Base-by-base conservation (phyloP, 2,797 vertebrate genomes). In the Hoplostethus atlanticus region DNA sequence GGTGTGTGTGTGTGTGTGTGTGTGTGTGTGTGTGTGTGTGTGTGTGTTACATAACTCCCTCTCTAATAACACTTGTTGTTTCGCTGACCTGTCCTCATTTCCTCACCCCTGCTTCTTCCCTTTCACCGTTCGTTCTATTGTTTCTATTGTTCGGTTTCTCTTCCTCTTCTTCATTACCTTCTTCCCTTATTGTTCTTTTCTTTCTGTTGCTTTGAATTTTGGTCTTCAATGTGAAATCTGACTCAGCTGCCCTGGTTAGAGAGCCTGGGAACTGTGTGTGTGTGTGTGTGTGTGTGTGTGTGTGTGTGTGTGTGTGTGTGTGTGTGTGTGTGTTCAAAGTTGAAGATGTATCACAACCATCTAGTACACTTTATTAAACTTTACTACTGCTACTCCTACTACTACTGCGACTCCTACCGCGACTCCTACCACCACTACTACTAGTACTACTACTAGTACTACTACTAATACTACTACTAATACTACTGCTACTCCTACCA, bases 251-350 rank as follows among this genome's bases (percentile, higher is more conserved):
- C 54, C 81, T 38, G 92, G 93, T 0, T 96, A 96, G 85, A 84
- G 81, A 0, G 87, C 50, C 4, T 3, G 4, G 48, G 16, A 50
- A 50, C 6, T 56, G 48, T 83, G 11, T 61, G 15, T 63, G 15
- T 62, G 54, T 48, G 36, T 40, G 30, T 68, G 51, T 59, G n/a
- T 13, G 9, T 47, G 13, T 51, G 10, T 81, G 17, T 63, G 51
- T 69, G 42, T 73, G 10, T 67, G 40, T 73, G 54, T 74, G 52
- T 71, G 46, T 66, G 40, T 62, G 48, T 36, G n/a, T 71, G 30
- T 64, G 12, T 31, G 40, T 65, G 47, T 64, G 1, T 68, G 44
- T 64, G 16, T 30, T 11, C 72, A 97, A 96, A 96, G 0, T 97
- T 97, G n/a, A n/a, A n/a, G n/a, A n/a, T n/a, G n/a, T n/a, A n/a